phyloP scores from a whole-genome alignment of 2,797 vertebrate genomes.

The Dermochelys coriacea region DNA sequence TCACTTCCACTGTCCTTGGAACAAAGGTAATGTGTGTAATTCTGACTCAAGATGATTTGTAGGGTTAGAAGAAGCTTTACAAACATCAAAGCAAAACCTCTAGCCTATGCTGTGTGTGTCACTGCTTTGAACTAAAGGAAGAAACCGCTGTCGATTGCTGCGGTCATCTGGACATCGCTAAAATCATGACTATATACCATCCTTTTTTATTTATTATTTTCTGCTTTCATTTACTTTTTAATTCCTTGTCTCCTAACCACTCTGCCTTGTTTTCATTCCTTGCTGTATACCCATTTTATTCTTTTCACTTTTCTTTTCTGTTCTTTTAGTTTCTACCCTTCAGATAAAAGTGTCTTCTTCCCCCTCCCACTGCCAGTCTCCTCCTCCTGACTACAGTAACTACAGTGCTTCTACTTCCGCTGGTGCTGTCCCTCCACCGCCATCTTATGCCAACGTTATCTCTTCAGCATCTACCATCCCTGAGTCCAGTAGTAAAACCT shows the following conservation, averaged over 20 bases:
- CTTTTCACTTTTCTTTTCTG: conserved; percentile 75
- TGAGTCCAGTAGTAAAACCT: conserved; percentile 37
- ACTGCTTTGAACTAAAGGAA: background rate
- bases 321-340: conserved; percentile 90
- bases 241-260: conserved; percentile 33
- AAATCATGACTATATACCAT: conserved; percentile 42
- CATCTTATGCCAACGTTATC: conserved; percentile 83
- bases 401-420: conserved; percentile 72
- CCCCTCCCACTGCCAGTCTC: conserved; percentile 84
- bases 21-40: background rate
- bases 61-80: background rate
- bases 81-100: background rate
- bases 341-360: conserved; percentile 88
- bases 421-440: conserved; percentile 80
- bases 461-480: conserved; percentile 64
- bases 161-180: conserved; percentile 13
- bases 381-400: conserved; percentile 85
- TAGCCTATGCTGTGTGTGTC: background rate
- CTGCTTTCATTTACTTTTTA: conserved; percentile 55
- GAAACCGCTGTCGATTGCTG: background rate
- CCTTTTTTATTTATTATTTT: conserved; percentile 53
- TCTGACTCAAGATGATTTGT: background rate
- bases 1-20: background rate
- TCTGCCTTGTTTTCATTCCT: conserved; percentile 65
- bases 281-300: conserved; percentile 57